Conservation (phyloP, 2,888 invertebrate genomes). For the Petrolisthes cinctipes region DNA sequence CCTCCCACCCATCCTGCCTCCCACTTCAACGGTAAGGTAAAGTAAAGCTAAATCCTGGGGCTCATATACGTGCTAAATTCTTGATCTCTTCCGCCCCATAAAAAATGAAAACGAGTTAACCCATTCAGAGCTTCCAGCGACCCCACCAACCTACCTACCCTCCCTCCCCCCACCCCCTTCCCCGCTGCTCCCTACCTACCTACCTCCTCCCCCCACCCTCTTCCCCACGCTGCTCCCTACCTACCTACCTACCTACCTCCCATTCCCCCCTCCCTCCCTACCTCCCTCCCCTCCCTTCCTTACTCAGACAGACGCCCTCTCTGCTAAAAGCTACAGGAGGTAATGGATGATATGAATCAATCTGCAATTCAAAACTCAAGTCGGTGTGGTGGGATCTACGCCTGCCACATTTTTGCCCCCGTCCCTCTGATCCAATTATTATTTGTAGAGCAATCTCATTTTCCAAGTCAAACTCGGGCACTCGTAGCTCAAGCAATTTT, state of each 20-base stretch:
- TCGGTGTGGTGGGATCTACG: conserved; percentile 13
- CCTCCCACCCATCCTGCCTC: not conserved
- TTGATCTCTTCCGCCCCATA: not conserved
- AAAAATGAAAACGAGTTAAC: not conserved
- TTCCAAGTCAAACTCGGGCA: conserved; percentile 36
- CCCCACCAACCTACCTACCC: not conserved
- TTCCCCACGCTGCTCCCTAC: not conserved
- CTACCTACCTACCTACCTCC: not conserved
- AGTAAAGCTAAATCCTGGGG: too few species aligned
- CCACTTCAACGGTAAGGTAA: too few species aligned
- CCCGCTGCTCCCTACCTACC: not conserved
- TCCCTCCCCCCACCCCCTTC: not conserved
- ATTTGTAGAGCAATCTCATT: conserved; percentile 48
- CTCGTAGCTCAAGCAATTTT: conserved; percentile 24
- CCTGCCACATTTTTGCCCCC: conserved; percentile 10
- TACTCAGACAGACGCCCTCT: not conserved
- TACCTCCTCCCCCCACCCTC: not conserved
- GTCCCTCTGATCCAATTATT: conserved; percentile 31
- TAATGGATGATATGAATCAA: conserved; percentile 44
- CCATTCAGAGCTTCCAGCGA: not conserved
- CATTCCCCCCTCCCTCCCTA: not conserved
- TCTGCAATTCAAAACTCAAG: conserved; percentile 53
- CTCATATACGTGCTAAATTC: not conserved
- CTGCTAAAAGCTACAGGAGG: conserved; percentile 38
- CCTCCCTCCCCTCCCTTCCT: conserved; percentile 3